Evolutionary conservation across 2,113 vertebrate genomes (phyloP).

Genomic region (Scopus umbretta): DNA sequence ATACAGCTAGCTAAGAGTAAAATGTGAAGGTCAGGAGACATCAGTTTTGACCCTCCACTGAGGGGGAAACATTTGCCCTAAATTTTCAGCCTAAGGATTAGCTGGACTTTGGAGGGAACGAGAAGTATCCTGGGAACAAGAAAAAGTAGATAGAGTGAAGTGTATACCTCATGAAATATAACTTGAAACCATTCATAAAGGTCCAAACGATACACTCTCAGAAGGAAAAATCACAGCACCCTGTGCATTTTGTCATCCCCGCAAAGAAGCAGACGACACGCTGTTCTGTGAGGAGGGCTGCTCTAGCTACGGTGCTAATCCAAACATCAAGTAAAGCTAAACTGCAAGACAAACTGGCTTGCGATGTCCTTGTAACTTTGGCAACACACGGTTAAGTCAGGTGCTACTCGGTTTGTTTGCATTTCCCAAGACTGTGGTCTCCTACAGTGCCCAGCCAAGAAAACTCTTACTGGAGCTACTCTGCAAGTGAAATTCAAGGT

Average conservation of each 20-base stretch:
- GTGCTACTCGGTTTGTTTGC: not conserved
- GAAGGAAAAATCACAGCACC: not conserved
- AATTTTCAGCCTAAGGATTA: not conserved
- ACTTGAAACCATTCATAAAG: not conserved
- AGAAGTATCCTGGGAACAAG: not conserved
- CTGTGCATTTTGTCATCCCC: not conserved
- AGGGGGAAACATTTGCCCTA: not conserved
- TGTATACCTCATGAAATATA: not conserved
- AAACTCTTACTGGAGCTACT: not conserved
- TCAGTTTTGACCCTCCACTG: not conserved
- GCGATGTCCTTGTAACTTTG: not conserved
- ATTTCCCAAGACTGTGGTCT: not conserved
- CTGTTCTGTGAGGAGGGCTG: rapidly evolving
- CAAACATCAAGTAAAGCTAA: not conserved
- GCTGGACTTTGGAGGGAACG: not conserved
- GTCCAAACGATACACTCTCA: not conserved
- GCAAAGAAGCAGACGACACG: not conserved
- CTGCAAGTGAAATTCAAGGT: not conserved
- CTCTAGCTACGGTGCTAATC: not conserved
- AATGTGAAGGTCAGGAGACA: not conserved
- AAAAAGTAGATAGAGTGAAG: not conserved
- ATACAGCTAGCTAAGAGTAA: not conserved
- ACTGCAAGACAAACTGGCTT: not conserved
- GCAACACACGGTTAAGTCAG: not conserved
- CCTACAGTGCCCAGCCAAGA: not conserved